Percentiles rank a stretch among this genome's conserved stretches.
phyloP scores from a whole-genome alignment of 2,888 invertebrate species.

The Melinopterus prodromus region DNA sequence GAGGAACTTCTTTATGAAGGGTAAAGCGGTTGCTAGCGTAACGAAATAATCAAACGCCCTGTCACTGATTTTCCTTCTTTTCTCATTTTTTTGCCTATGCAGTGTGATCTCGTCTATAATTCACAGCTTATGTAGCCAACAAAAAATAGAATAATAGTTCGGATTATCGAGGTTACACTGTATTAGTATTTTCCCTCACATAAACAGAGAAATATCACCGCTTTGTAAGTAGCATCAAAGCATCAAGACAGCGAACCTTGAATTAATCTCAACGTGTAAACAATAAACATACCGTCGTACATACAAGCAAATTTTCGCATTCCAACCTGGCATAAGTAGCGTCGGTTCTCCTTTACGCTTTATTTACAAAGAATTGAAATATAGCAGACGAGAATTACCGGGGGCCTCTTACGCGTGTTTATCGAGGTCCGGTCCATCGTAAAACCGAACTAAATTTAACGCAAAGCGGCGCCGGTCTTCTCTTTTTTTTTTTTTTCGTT shows the following conservation, averaged over 20 bases:
- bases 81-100: no score
- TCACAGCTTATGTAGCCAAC: no score
- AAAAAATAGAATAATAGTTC: no score
- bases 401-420: neutral
- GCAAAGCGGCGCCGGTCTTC: neutral
- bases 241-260: neutral
- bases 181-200: no score
- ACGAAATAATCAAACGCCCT: no score
- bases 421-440: neutral
- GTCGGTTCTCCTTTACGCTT: neutral
- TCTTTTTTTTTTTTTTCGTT: neutral
- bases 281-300: neutral
- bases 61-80: no score
- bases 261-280: neutral
- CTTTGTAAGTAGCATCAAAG: no score
- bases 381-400: neutral
- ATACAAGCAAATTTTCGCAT: neutral
- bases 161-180: no score
- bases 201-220: no score
- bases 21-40: no score
- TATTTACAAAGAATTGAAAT: conserved; percentile 4
- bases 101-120: no score
- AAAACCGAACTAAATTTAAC: neutral
- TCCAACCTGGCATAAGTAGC: neutral
- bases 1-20: no score